These are phyloP conservation scores for Saturnia pavonia DNA, from an alignment of 2,888 invertebrate genomes.

Conservation along the genomic window DNA sequence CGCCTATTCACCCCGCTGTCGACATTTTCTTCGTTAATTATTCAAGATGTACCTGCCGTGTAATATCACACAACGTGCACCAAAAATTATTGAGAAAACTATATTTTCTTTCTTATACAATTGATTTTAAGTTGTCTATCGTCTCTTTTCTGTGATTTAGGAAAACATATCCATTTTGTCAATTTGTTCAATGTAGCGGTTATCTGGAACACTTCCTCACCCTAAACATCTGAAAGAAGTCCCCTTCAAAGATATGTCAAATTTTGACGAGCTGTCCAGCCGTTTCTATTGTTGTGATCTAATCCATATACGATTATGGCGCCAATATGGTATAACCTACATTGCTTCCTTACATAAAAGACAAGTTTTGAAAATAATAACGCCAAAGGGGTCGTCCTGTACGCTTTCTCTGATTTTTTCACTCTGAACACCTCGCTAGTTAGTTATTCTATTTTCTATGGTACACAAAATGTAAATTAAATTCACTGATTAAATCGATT, in stretches of 20 bases:
- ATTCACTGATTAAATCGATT: constrained; percentile 55
- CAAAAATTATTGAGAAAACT: not conserved
- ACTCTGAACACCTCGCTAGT: constrained; percentile 48
- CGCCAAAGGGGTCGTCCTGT: constrained; percentile 57
- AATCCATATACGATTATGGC: constrained; percentile 70
- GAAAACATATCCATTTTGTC: not conserved
- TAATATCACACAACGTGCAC: too few relatives aligned
- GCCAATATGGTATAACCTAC: constrained; percentile 52
- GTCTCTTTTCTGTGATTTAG: not conserved
- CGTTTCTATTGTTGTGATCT: constrained; percentile 60
- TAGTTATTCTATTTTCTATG: constrained; percentile 49
- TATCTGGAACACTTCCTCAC: constrained; percentile 29
- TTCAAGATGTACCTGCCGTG: not conserved
- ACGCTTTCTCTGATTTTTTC: constrained; percentile 65
- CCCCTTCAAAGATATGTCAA: constrained; percentile 64
- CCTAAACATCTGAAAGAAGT: constrained; percentile 49
- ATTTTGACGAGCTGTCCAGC: constrained; percentile 61
- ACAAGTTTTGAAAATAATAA: constrained; percentile 70
- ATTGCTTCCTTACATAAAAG: constrained; percentile 60
- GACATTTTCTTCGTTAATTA: not conserved
- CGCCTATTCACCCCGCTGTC: not conserved
- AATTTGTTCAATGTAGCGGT: constrained; percentile 26
- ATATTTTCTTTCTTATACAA: not conserved
- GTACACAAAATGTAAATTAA: constrained; percentile 47
- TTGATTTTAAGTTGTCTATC: not conserved